A percentile compares a stretch with the other conserved stretches of the same genome.
Conservation (phyloP, 35 echinoderm and acorn worm species). For the Strongylocentrotus purpuratus region DNA sequence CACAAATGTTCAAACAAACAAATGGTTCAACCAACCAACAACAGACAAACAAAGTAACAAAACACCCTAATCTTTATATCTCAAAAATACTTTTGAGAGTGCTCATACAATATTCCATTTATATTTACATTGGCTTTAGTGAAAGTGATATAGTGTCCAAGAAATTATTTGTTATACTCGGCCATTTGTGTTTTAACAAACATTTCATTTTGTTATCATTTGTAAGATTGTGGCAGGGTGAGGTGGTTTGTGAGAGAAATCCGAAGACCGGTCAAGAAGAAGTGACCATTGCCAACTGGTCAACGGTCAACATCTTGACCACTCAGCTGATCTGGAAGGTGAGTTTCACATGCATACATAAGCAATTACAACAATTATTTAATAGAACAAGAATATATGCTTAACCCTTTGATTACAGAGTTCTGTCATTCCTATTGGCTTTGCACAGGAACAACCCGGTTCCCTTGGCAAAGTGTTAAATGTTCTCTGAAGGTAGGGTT, state of each 20-base stretch:
- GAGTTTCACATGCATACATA: background rate
- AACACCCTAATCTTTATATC: no score
- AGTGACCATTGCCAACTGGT: conserved; percentile 50
- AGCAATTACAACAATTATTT: no score
- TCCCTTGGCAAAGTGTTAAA: no score
- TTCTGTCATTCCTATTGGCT: no score
- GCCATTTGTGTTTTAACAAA: background rate
- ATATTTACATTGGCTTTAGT: background rate
- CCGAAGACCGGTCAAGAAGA: background rate
- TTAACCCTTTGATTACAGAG: no score
- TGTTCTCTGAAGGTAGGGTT: no score
- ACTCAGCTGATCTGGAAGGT: conserved; percentile 31
- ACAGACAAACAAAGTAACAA: no score
- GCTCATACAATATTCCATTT: background rate
- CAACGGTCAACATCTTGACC: conserved; percentile 44
- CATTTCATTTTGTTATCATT: background rate
- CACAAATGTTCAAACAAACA: no score
- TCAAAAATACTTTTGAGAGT: background rate
- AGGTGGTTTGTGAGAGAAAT: background rate
- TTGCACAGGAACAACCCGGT: no score
- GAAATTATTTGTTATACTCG: background rate
- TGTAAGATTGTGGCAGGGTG: conserved; percentile 58
- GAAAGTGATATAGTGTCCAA: background rate
- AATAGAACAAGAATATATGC: no score
- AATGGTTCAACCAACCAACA: no score